Conservation (phyloP, 2,797 vertebrate genomes). For the Acrocephalus scirpaceus region DNA sequence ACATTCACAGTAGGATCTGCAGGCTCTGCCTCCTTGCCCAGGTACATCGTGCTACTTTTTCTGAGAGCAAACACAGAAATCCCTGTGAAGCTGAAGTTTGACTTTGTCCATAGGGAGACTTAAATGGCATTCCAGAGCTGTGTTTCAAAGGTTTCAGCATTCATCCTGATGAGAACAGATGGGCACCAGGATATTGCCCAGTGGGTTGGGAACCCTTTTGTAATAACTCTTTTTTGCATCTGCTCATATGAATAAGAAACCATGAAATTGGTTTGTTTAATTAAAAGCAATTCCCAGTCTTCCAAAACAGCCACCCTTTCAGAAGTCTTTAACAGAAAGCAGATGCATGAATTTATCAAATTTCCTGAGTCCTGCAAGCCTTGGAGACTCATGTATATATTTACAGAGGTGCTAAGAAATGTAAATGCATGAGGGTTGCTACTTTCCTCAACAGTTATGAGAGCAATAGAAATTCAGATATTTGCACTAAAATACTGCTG, state of each 20-base stretch:
- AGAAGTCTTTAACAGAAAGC: not conserved
- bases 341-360: not conserved
- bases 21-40: not conserved
- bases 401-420: not conserved
- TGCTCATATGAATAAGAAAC: not conserved
- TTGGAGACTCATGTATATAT: not conserved
- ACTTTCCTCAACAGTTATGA: not conserved
- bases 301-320: not conserved
- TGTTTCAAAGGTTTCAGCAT: not conserved
- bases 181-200: not conserved
- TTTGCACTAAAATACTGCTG: not conserved
- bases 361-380: not conserved
- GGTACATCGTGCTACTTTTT: not conserved
- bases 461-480: not conserved
- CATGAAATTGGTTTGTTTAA: constrained; percentile 7
- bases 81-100: not conserved
- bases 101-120: not conserved
- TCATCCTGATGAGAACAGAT: not conserved
- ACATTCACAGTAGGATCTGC: not conserved
- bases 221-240: not conserved
- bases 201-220: not conserved
- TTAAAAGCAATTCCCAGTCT: not conserved
- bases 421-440: not conserved
- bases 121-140: accelerated
- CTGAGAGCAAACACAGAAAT: not conserved